phyloP scores from a whole-genome alignment of 2,797 vertebrate genomes.

The Trichosurus vulpecula region DNA sequence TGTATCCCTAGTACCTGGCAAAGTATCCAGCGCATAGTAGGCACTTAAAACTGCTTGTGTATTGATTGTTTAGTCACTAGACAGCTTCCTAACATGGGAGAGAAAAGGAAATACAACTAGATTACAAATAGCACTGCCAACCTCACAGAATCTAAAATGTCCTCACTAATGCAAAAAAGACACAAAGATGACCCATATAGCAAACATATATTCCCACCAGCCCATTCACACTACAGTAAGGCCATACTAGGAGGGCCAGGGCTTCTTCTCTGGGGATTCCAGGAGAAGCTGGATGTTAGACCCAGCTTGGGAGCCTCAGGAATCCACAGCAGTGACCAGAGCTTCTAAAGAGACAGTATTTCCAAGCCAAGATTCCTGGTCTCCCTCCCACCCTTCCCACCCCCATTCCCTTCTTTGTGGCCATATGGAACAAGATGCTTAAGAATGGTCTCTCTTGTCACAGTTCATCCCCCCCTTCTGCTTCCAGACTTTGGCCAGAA shows the following conservation, averaged over 20 bases:
- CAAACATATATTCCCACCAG: not conserved
- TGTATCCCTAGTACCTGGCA: not conserved
- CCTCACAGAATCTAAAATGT: not conserved
- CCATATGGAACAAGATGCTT: conserved; percentile 28
- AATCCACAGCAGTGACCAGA: not conserved
- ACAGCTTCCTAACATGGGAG: not conserved
- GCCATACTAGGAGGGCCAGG: not conserved
- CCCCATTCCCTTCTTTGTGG: not conserved
- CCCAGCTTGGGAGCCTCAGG: conserved; percentile 8
- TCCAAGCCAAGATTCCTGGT: conserved; percentile 16
- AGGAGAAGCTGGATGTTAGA: conserved; percentile 23
- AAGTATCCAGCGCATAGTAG: not conserved
- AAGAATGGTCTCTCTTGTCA: conserved; percentile 17
- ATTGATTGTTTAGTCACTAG: not conserved
- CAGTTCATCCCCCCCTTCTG: conserved; percentile 4
- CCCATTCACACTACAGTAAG: not conserved
- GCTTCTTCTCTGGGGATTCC: not conserved
- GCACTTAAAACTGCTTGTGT: not conserved
- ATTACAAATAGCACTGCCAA: not conserved
- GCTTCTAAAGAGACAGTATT: conserved; percentile 39
- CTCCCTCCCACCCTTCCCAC: not conserved
- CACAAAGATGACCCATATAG: not conserved
- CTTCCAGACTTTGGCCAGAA: conserved; percentile 15
- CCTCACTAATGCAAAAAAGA: not conserved
- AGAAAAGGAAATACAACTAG: not conserved